phyloP scores from a whole-genome alignment of 2,113 vertebrate genomes.

The Cromileptes altivelis region DNA sequence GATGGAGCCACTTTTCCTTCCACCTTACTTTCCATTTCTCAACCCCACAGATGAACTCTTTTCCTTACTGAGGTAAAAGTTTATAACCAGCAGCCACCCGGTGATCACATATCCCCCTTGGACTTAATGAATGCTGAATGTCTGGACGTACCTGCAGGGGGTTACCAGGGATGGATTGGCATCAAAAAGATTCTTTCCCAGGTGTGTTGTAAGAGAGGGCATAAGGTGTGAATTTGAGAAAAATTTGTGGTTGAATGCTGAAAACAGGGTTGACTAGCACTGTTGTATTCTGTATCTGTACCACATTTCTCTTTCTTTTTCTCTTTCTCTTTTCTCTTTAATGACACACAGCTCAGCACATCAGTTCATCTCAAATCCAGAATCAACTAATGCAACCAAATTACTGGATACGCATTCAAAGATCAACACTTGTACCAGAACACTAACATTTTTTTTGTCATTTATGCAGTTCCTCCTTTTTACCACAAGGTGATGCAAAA shows the following conservation, averaged over 20 bases:
- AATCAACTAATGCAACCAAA: not conserved
- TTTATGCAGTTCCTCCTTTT: not conserved
- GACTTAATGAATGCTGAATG: too few relatives aligned
- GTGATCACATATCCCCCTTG: too few relatives aligned
- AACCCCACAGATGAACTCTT: not conserved
- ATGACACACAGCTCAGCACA: not conserved
- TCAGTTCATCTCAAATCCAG: not conserved
- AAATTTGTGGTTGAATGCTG: not conserved
- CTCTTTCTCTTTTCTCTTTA: not conserved
- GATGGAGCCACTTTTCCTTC: not conserved
- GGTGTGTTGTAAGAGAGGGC: not conserved
- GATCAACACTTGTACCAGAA: not conserved
- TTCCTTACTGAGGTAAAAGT: not conserved
- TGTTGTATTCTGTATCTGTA: not conserved
- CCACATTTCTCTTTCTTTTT: not conserved
- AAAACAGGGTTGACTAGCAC: not conserved
- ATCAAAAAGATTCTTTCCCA: not conserved
- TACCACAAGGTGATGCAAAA: constrained; percentile 52
- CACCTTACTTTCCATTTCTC: not conserved
- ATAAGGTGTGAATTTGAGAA: not conserved
- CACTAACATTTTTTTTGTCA: not conserved
- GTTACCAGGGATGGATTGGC: too few relatives aligned
- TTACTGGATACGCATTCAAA: not conserved
- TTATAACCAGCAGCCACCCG: not conserved
- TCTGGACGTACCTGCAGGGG: too few relatives aligned